These are phyloP conservation scores for Hypena proboscidalis DNA, from an alignment of 2,888 invertebrate genomes.

Conservation along the genomic window DNA sequence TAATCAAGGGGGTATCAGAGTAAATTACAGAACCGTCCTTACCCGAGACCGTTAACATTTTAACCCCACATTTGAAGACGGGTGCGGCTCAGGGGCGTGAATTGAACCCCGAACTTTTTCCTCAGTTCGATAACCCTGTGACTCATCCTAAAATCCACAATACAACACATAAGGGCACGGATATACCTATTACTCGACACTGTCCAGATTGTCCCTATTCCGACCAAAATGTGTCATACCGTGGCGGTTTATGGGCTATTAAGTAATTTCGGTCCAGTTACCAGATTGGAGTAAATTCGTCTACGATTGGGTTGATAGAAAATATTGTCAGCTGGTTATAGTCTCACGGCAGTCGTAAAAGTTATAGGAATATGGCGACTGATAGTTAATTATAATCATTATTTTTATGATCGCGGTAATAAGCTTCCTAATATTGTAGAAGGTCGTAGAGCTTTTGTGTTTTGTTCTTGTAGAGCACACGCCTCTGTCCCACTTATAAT, in stretches of 20 bases:
- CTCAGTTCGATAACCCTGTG: constrained; percentile 53
- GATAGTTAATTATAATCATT: too few relatives aligned
- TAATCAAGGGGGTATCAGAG: constrained; percentile 16
- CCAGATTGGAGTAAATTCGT: neutral
- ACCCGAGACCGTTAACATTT: constrained; percentile 35
- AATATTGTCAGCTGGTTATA: neutral
- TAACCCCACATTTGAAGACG: constrained; percentile 34
- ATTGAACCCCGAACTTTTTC: constrained; percentile 38
- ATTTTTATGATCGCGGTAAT: too few relatives aligned
- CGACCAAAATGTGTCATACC: constrained; percentile 6
- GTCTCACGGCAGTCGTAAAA: neutral
- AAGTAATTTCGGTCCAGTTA: neutral
- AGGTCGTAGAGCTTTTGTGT: too few relatives aligned
- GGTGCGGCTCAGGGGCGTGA: constrained; percentile 41
- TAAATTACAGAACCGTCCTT: constrained; percentile 36
- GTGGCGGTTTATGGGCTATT: neutral
- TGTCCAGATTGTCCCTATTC: constrained; percentile 15
- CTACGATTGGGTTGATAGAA: neutral
- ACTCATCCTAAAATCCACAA: constrained; percentile 56
- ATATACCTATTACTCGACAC: constrained; percentile 37
- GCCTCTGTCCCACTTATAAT: too few relatives aligned
- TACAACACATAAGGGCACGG: constrained; percentile 18
- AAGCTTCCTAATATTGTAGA: too few relatives aligned
- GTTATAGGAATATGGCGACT: too few relatives aligned
- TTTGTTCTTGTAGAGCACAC: too few relatives aligned